Evolutionary conservation across 2,113 vertebrate species (phyloP).

Genomic region (Barnardius zonarius): DNA sequence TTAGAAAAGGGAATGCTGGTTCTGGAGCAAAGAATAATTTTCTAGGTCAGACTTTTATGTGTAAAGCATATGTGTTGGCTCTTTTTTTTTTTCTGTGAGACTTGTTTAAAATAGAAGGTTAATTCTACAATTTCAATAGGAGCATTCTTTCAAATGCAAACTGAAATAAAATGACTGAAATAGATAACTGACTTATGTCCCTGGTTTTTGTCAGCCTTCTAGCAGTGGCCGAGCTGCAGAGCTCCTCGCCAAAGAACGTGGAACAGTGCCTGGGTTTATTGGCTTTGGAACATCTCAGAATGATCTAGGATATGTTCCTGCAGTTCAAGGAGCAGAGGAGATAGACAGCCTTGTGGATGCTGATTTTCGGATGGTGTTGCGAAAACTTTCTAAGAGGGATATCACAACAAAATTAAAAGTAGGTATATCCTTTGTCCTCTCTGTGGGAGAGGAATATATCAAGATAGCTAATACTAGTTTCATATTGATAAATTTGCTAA

Average conservation of each 20-base stretch:
- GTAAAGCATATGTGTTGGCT: not conserved
- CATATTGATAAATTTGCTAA: not conserved
- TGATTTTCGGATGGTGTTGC: slow-evolving; percentile 93
- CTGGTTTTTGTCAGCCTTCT: slow-evolving; percentile 82
- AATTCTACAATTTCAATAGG: not conserved
- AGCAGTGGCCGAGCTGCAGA: slow-evolving; percentile 94
- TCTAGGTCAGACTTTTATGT: not conserved
- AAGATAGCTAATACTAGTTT: not conserved
- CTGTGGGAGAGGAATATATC: not conserved
- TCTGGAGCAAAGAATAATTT: not conserved
- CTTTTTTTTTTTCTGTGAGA: not conserved
- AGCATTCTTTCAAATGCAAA: not conserved
- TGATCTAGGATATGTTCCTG: slow-evolving; percentile 92
- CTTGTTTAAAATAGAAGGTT: not conserved
- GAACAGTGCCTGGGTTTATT: slow-evolving; percentile 91
- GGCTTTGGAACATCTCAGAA: slow-evolving; percentile 87
- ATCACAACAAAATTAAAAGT: slow-evolving; percentile 92
- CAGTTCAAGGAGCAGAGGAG: slow-evolving; percentile 92
- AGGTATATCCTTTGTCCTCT: slow-evolving; percentile 24
- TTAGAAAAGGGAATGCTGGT: not conserved
- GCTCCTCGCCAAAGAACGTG: slow-evolving; percentile 88
- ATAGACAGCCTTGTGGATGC: slow-evolving; percentile 95
- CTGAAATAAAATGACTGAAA: not conserved
- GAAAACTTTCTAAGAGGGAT: slow-evolving; percentile 95
- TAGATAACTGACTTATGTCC: not conserved